Evolutionary conservation across 2,797 vertebrate species (phyloP).

Genomic region (Mallotus villosus): DNA sequence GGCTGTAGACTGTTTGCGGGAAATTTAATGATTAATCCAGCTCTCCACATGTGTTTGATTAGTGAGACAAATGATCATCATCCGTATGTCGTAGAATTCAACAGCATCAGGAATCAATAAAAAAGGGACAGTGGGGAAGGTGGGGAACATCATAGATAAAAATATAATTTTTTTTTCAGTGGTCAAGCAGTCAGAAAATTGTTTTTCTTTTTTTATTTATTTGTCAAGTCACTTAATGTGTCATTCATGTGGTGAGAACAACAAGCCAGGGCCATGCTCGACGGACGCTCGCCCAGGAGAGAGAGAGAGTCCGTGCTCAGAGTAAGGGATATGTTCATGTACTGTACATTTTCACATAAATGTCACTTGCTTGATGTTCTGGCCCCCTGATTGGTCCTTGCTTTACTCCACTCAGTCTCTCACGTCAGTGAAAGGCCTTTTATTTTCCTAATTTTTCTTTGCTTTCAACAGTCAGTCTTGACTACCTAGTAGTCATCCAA

Average conservation of each 20-base stretch:
- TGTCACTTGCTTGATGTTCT: constrained; percentile 24
- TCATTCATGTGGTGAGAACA: constrained; percentile 32
- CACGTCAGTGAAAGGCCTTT: constrained; percentile 34
- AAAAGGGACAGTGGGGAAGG: constrained; percentile 21
- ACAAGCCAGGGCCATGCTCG: constrained; percentile 23
- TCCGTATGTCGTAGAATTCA: constrained; percentile 42
- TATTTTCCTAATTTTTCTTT: constrained; percentile 19
- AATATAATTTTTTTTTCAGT: constrained; percentile 24
- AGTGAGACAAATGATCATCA: constrained; percentile 65
- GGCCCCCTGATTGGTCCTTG: constrained; percentile 3
- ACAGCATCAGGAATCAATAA: constrained; percentile 38
- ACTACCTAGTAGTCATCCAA: constrained; percentile 96
- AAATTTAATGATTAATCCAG: constrained; percentile 52
- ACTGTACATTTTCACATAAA: constrained; percentile 19
- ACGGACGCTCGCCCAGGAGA: constrained; percentile 39
- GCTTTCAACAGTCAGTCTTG: constrained; percentile 51
- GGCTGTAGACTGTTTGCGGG: constrained; percentile 17
- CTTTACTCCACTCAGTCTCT: constrained; percentile 21
- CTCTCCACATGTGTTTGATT: constrained; percentile 74
- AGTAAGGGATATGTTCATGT: constrained; percentile 42
- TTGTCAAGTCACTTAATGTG: constrained; percentile 19
- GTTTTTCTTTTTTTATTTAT: neutral
- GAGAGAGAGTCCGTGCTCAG: constrained; percentile 42
- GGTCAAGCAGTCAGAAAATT: constrained; percentile 32
- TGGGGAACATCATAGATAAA: constrained; percentile 12